These are phyloP conservation scores for Catostomus latipinnis DNA, from an alignment of 2,797 vertebrate species.

Conservation along the genomic window DNA sequence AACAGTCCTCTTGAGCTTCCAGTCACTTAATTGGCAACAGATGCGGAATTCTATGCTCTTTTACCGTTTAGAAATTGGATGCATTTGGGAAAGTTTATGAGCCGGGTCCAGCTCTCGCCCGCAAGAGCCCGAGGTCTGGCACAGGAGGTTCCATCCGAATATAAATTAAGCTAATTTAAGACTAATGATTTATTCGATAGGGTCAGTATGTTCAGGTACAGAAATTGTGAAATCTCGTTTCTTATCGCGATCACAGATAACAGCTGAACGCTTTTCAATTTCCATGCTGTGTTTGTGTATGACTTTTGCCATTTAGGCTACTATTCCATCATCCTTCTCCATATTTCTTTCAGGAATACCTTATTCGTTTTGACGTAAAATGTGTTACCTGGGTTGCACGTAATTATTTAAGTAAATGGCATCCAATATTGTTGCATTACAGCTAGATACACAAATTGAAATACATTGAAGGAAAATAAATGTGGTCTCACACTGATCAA, in stretches of 20 bases:
- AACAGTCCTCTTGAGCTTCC: constrained; percentile 72
- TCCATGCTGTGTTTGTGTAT: neutral
- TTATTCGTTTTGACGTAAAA: neutral
- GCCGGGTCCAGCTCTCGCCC: constrained; percentile 70
- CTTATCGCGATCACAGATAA: constrained; percentile 1
- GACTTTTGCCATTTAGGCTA: neutral
- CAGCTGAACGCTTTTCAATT: neutral
- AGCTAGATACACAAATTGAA: neutral
- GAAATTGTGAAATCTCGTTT: neutral
- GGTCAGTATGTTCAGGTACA: constrained; percentile 41
- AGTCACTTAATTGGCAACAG: constrained; percentile 81
- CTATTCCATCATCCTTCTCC: neutral
- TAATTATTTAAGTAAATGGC: neutral
- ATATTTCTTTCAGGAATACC: neutral
- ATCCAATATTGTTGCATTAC: neutral
- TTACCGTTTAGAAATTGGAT: constrained; percentile 78
- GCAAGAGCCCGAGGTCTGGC: constrained; percentile 62
- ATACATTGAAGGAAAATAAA: neutral
- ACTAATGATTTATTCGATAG: constrained; percentile 59
- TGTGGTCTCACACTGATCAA: neutral
- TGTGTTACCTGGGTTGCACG: neutral
- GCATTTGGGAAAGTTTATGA: constrained; percentile 80
- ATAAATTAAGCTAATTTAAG: constrained; percentile 64
- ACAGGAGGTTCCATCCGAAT: constrained; percentile 50
- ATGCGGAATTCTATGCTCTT: constrained; percentile 76